Evolutionary conservation across 1,140 invertebrate genomes (phyloP).

Genomic region (Ruditapes philippinarum): DNA sequence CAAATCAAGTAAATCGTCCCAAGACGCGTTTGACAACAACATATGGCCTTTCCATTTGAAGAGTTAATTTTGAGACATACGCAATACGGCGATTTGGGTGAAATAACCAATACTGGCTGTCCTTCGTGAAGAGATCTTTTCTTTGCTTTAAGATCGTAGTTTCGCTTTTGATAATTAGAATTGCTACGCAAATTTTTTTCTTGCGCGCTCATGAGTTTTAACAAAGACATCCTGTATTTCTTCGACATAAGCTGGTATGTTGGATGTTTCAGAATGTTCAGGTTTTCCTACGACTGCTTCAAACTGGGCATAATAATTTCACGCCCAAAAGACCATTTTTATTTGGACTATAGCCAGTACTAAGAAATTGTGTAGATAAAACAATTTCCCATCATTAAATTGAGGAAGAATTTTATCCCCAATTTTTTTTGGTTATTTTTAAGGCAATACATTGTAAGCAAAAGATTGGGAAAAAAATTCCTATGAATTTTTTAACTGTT

Average conservation of each 20-base stretch:
- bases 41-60: background rate
- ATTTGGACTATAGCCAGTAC: constrained; percentile 60
- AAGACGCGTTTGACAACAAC: background rate
- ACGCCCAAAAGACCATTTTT: too few relatives aligned
- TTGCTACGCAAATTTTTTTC: constrained; percentile 54
- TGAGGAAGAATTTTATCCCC: constrained; percentile 62
- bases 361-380: constrained; percentile 42
- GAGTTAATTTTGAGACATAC: background rate
- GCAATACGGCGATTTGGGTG: background rate
- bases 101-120: constrained; percentile 19
- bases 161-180: constrained; percentile 38
- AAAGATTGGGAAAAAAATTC: background rate
- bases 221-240: constrained; percentile 30
- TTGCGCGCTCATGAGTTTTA: constrained; percentile 42
- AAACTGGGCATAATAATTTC: too few relatives aligned
- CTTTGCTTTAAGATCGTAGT: constrained; percentile 4
- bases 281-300: too few relatives aligned
- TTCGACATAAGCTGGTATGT: constrained; percentile 22
- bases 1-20: background rate
- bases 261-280: too few relatives aligned
- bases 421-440: constrained; percentile 17
- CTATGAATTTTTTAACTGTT: background rate
- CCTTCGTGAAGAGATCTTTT: background rate
- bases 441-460: constrained; percentile 42
- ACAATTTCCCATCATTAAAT: constrained; percentile 53